Evolutionary conservation across 2,113 vertebrate species (phyloP), one percentile per base, ranked within the genome.

Genomic region (Tragelaphus buxtoni): DNA sequence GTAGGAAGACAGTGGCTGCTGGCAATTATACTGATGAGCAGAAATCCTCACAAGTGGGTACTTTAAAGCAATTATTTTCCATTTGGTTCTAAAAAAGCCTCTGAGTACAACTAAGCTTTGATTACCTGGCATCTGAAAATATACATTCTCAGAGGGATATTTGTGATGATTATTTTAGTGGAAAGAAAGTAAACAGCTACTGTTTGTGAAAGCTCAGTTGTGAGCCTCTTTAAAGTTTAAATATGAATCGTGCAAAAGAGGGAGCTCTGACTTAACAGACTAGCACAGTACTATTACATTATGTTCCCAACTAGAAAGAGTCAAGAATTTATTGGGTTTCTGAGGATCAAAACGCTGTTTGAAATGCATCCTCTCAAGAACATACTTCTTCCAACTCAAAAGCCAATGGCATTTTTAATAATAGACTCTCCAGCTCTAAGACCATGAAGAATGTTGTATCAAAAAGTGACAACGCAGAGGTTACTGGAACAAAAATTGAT

Each of bases 21-120:
- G 94, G 93, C 97, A 99, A 98, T 98, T 98, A 98, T 30, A 82
- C 84, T 97, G 95, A 98, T 98, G 90, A 98, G 96, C 85, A 98
- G 76, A 97, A 92, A 97, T 94, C 94, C 96, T 98, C 92, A 97
- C 91, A 93, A 98, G 95, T 98, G 96, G 88, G 83, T 93, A 98
- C 95, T 98, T 98, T 97, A 98, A 98, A 98, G 97, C 63, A 98
- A 98, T 98, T 98, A 97, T 98, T 98, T 98, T 98, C 97, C 86
- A 96, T 98, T 98, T 9, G 95, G 0, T 88, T 96, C 63, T 90
- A 95, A 91, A 93, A 96, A 97, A 84, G 17, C 79, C 76, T 79
- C 74, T 96, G 89, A 97, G 88, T 84, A 97, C 39, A 98, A 96
- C 95, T 94, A 95, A 98, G 83, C 69, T 98, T 98, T 98, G 97